These are phyloP conservation scores for Drosophila nigrodunni DNA, from an alignment of 1,140 invertebrate genomes.

Conservation along the genomic window DNA sequence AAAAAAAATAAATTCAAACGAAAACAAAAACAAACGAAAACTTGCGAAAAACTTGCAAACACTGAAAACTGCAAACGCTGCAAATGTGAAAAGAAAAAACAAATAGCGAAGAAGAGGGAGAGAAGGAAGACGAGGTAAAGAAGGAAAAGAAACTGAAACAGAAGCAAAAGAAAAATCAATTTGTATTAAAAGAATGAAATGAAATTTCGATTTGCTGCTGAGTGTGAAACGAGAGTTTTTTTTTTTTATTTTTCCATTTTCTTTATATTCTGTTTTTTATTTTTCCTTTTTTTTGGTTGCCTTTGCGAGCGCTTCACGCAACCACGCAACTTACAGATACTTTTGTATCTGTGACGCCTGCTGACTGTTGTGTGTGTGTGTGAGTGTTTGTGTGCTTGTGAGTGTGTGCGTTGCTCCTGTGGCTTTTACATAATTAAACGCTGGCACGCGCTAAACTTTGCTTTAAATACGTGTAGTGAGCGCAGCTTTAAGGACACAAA, in stretches of 20 bases:
- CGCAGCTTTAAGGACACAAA: constrained; percentile 51
- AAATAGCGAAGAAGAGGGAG: constrained; percentile 1
- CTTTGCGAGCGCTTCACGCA: background rate
- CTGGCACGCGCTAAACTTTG: constrained; percentile 38
- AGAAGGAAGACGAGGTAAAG: background rate
- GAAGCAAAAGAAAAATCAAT: constrained; percentile 64
- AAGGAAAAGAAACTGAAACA: constrained; percentile 8
- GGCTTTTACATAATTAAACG: constrained; percentile 62
- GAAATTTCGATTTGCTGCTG: constrained; percentile 71
- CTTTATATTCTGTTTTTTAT: background rate
- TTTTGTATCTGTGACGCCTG: constrained; percentile 37
- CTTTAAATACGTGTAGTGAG: constrained; percentile 51
- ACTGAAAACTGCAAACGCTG: constrained; percentile 32
- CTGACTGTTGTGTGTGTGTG: constrained; percentile 1
- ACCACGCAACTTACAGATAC: constrained; percentile 45
- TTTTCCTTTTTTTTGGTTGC: background rate
- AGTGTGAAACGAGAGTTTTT: constrained; percentile 26
- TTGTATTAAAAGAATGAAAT: constrained; percentile 75
- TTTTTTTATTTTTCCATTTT: background rate
- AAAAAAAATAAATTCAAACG: constrained; percentile 30
- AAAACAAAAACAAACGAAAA: constrained; percentile 12
- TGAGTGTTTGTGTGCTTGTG: constrained; percentile 2
- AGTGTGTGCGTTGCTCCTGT: constrained; percentile 44
- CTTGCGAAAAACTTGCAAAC: constrained; percentile 4
- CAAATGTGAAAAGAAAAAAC: constrained; percentile 31